Conservation (phyloP, 2,888 invertebrate genomes). For the Cylindroiulus punctatus region DNA sequence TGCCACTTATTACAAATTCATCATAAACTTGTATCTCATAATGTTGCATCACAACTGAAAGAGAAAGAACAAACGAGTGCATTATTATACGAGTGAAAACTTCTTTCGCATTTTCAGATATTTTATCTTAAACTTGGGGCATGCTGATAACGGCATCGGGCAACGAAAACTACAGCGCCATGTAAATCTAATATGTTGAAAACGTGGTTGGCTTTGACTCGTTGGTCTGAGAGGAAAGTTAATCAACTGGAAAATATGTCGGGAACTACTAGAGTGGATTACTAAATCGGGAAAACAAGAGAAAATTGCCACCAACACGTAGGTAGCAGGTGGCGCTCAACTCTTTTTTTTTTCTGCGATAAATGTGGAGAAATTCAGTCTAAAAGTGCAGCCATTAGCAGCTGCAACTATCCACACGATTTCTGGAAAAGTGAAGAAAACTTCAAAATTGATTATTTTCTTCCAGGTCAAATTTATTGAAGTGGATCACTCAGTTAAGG, state of each 20-base stretch:
- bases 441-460: slow-evolving; percentile 21
- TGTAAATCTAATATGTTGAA: slow-evolving; percentile 30
- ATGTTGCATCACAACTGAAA: slow-evolving; percentile 57
- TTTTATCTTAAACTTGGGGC: not conserved
- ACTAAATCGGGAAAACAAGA: slow-evolving; percentile 39
- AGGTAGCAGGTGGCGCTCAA: slow-evolving; percentile 24
- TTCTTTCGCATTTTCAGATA: not conserved
- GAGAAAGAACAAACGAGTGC: not conserved
- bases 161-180: not conserved
- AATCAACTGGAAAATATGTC: slow-evolving; percentile 19
- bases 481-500: not conserved
- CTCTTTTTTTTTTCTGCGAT: not conserved
- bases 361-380: slow-evolving; percentile 11
- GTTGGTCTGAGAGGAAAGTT: slow-evolving; percentile 33
- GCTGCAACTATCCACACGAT: not conserved
- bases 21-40: slow-evolving; percentile 58
- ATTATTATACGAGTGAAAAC: not conserved
- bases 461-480: slow-evolving; percentile 14
- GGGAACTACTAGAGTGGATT: slow-evolving; percentile 26
- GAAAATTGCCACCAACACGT: slow-evolving; percentile 36
- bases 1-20: slow-evolving; percentile 57
- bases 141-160: not conserved
- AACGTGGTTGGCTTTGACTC: slow-evolving; percentile 40
- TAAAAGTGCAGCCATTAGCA: not conserved
- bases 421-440: slow-evolving; percentile 19